These are phyloP conservation scores for Catocala fraxini DNA, from an alignment of 2,888 invertebrate genomes.

Conservation along the genomic window DNA sequence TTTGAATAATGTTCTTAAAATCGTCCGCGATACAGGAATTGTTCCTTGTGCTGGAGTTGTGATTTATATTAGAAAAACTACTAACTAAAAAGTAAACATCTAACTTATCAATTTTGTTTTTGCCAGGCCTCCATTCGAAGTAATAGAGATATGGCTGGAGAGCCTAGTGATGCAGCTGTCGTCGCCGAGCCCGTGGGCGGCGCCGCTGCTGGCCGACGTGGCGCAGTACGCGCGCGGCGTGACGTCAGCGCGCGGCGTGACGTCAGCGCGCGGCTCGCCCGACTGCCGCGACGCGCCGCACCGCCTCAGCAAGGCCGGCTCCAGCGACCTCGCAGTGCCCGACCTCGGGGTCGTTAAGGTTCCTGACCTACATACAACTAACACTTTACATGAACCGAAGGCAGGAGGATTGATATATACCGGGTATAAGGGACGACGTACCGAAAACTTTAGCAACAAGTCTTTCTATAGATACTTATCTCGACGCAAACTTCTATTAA, in stretches of 20 bases:
- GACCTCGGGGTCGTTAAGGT: slow-evolving; percentile 60
- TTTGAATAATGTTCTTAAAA: too few species aligned
- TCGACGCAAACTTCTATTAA: too few species aligned
- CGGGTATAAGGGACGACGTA: too few species aligned
- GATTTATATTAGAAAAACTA: too few species aligned
- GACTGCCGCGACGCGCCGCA: slow-evolving; percentile 32
- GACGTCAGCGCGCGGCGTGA: slow-evolving; percentile 82
- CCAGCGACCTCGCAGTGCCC: slow-evolving; percentile 46
- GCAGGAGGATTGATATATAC: too few species aligned
- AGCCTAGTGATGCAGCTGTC: slow-evolving; percentile 92
- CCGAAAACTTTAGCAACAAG: too few species aligned
- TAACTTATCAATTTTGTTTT: not conserved
- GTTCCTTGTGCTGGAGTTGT: too few species aligned
- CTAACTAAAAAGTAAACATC: too few species aligned
- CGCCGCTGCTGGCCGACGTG: slow-evolving; percentile 92
- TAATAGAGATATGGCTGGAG: slow-evolving; percentile 96
- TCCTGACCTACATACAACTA: too few species aligned
- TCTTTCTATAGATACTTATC: too few species aligned
- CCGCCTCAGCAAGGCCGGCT: slow-evolving; percentile 55
- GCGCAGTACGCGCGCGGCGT: slow-evolving; percentile 88
- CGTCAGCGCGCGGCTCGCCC: slow-evolving; percentile 70
- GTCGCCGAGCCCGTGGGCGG: slow-evolving; percentile 88
- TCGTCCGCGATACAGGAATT: too few species aligned
- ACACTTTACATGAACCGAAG: too few species aligned
- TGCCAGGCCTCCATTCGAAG: slow-evolving; percentile 94